Conservation (phyloP, 37 sponge, comb jelly and placozoan genomes). For the Chondrilla cf. caribensis region DNA sequence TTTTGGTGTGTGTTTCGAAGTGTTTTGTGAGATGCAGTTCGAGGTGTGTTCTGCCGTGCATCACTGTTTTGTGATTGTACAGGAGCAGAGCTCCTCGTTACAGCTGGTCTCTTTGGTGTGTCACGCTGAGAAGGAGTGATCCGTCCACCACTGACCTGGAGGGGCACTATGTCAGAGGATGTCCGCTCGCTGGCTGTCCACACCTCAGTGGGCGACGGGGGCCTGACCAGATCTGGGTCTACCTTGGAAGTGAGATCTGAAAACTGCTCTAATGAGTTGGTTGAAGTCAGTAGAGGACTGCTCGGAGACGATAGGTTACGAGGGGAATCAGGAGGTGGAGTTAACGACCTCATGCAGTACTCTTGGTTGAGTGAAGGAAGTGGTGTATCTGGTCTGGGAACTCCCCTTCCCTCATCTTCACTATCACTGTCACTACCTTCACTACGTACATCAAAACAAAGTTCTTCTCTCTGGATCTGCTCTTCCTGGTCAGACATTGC, state of each 20-base stretch:
- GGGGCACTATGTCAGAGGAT: too few species aligned
- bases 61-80: too few species aligned
- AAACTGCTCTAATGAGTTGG: not conserved
- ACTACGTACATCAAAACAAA: not conserved
- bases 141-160: too few species aligned
- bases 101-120: too few species aligned
- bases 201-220: too few species aligned
- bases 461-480: not conserved
- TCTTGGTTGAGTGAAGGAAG: not conserved
- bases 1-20: too few species aligned
- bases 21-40: too few species aligned
- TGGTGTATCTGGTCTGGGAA: conserved; percentile 10
- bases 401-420: not conserved
- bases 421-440: conserved; percentile 4
- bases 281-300: not conserved
- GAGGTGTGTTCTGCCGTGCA: too few species aligned
- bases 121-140: too few species aligned
- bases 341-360: not conserved
- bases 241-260: not conserved
- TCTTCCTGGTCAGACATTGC: not conserved
- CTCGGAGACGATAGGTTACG: conserved; percentile 16
- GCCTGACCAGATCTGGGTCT: not conserved
- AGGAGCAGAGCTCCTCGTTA: too few species aligned
- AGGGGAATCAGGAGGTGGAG: not conserved
- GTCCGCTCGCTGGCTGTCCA: too few species aligned